These are phyloP conservation scores for Morbakka virulenta DNA, from an alignment of 30 jellyfish, hydroid and myxozoan genomes.

Conservation along the genomic window DNA sequence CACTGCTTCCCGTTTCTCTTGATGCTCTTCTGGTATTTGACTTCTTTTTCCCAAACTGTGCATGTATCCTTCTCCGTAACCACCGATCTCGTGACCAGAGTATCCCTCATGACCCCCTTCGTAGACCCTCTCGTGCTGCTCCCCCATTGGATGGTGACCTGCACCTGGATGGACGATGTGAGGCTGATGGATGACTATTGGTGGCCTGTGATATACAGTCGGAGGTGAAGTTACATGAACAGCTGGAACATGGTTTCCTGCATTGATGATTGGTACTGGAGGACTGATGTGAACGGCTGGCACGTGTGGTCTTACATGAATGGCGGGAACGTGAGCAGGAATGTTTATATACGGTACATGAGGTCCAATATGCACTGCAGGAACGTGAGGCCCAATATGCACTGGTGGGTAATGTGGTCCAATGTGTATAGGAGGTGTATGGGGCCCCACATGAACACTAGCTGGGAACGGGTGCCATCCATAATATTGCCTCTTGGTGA, in stretches of 20 bases:
- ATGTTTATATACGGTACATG: slow-evolving; percentile 94
- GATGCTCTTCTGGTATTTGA: not conserved
- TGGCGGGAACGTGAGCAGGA: slow-evolving; percentile 99
- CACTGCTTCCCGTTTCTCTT: slow-evolving; percentile 29
- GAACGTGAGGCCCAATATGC: slow-evolving; percentile 97
- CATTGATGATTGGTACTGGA: slow-evolving; percentile 96
- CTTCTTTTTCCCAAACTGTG: slow-evolving; percentile 30
- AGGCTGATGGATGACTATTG: slow-evolving; percentile 96
- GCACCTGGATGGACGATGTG: slow-evolving; percentile 86
- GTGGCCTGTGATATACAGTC: slow-evolving; percentile 96
- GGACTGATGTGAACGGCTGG: slow-evolving; percentile 97
- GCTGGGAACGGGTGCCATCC: slow-evolving; percentile 99
- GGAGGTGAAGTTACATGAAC: slow-evolving; percentile 99
- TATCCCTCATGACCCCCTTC: slow-evolving; percentile 70
- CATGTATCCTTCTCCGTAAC: slow-evolving; percentile 30
- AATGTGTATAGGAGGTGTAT: slow-evolving; percentile 95
- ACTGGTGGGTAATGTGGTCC: slow-evolving; percentile 99
- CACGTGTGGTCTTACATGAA: slow-evolving; percentile 95
- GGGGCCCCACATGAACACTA: slow-evolving; percentile 97
- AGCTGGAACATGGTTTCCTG: slow-evolving; percentile 97
- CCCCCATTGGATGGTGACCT: slow-evolving; percentile 2
- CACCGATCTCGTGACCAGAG: slow-evolving; percentile 34
- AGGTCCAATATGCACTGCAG: slow-evolving; percentile 96
- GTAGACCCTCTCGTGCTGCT: slow-evolving; percentile 42
- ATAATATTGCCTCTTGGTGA: slow-evolving; percentile 71